Conservation (phyloP, 2,113 vertebrate genomes). For the Dromiciops gliroides region DNA sequence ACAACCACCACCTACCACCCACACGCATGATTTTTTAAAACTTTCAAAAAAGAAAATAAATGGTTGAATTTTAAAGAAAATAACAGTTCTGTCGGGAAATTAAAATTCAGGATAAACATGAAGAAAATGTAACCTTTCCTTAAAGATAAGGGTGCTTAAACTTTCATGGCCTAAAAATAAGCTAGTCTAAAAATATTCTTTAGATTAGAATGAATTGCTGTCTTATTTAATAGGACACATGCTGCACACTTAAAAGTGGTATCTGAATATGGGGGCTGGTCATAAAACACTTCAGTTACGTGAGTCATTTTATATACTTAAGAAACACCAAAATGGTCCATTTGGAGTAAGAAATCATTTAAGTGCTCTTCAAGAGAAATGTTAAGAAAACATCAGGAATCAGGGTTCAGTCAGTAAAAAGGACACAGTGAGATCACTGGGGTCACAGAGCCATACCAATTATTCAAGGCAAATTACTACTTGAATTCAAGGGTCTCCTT, state of each 20-base stretch:
- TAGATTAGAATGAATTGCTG: neutral
- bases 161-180: neutral
- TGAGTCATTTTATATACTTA: neutral
- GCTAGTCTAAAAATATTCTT: neutral
- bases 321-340: neutral
- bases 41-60: neutral
- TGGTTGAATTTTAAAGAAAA: neutral
- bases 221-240: neutral
- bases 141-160: neutral
- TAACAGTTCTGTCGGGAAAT: neutral
- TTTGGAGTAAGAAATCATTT: neutral
- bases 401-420: too few relatives aligned
- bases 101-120: neutral
- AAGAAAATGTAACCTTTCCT: neutral
- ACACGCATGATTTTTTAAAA: neutral
- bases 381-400: neutral
- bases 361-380: neutral
- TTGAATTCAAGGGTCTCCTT: neutral
- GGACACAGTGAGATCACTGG: neutral
- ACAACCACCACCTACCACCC: neutral
- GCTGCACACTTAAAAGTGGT: neutral
- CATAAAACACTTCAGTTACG: neutral
- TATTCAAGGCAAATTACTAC: neutral
- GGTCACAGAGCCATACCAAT: neutral
- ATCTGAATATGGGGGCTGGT: neutral